A percentile compares a stretch with the other conserved stretches of the same genome.
Evolutionary conservation across 2,113 vertebrate species (phyloP).

Genomic region (Axis porcinus): DNA sequence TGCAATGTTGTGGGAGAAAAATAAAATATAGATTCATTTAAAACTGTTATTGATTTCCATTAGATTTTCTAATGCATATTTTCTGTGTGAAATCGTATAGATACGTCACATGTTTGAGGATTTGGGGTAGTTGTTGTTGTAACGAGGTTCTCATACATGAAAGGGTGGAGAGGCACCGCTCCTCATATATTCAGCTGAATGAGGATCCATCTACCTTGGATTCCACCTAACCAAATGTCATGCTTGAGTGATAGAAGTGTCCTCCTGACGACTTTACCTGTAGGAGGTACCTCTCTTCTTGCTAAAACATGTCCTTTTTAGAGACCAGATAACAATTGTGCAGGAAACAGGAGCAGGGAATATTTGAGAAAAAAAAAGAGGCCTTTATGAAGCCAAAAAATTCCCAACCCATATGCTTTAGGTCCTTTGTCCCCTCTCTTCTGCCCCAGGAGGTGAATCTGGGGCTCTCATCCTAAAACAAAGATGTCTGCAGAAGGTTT

Average conservation of each 20-base stretch:
- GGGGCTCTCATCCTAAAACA: background rate
- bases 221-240: background rate
- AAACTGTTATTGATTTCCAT: background rate
- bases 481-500: background rate
- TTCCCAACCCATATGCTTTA: background rate
- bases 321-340: background rate
- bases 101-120: background rate
- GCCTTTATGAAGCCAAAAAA: background rate
- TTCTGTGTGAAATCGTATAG: constrained; percentile 27
- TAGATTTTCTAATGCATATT: background rate
- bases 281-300: background rate
- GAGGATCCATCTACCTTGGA: background rate
- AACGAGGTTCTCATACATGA: background rate
- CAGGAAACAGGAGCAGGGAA: background rate
- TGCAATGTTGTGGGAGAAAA: background rate
- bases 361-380: background rate
- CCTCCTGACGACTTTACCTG: background rate
- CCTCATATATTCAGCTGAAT: background rate
- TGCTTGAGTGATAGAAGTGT: background rate
- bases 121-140: background rate
- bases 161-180: background rate
- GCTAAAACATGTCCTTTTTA: background rate
- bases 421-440: background rate
- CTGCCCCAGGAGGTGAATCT: background rate
- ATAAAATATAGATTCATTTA: background rate